A percentile compares a stretch with the other conserved stretches of the same genome.
Conservation (phyloP, 2,797 vertebrate species). For the Apodemus agrarius region DNA sequence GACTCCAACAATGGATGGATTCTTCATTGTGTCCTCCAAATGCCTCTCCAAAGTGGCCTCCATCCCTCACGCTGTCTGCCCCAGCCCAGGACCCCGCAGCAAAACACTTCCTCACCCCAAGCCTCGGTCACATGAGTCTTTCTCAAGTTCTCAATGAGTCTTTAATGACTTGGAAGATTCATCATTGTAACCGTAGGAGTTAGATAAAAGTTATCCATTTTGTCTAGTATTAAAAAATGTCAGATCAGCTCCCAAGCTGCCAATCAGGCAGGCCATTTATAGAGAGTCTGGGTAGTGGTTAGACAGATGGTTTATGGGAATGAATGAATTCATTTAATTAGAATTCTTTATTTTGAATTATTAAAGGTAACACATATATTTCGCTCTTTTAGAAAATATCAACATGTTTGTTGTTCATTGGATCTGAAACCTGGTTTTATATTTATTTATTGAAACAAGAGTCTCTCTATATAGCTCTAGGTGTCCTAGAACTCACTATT, state of each 20-base stretch:
- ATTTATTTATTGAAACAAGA: background rate
- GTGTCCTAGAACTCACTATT: background rate
- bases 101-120: too few relatives aligned
- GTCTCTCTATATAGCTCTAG: background rate
- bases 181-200: background rate
- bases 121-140: too few relatives aligned
- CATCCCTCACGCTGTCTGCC: too few relatives aligned
- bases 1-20: too few relatives aligned
- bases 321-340: slow-evolving; percentile 50
- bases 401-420: slow-evolving; percentile 41
- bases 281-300: background rate
- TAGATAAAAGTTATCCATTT: slow-evolving; percentile 11
- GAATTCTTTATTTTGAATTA: slow-evolving; percentile 37
- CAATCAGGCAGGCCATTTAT: background rate
- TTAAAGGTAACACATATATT: slow-evolving; percentile 43
- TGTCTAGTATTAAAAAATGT: slow-evolving; percentile 35
- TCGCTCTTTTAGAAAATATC: slow-evolving; percentile 28
- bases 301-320: slow-evolving; percentile 27
- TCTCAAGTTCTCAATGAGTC: background rate
- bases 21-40: too few relatives aligned
- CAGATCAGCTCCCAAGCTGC: background rate
- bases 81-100: too few relatives aligned
- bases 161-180: slow-evolving; percentile 51
- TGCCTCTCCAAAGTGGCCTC: too few relatives aligned
- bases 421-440: slow-evolving; percentile 46